Base-by-base conservation (phyloP, 2,797 vertebrate genomes). In the Manis javanica region DNA sequence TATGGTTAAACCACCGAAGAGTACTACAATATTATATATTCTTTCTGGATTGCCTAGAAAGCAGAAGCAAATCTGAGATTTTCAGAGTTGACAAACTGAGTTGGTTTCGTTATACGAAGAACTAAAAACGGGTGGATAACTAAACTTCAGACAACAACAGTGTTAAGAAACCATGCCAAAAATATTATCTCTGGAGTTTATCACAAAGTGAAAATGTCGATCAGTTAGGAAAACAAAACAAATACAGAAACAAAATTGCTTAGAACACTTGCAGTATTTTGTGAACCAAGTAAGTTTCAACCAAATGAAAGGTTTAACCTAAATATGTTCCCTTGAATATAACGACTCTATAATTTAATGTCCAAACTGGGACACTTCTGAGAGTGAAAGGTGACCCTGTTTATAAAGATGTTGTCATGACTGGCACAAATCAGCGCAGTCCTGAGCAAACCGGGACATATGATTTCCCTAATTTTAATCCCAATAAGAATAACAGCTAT, bases 131-230 rank as follows among this genome's bases (percentile, higher is more conserved):
- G 63, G 42, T 55, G 74, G 90, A 61, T 77, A 94, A 97, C 64
- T 9, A 19, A 87, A 81, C 34, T 94, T 81, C 59, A 64, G 64
- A 23, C 46, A 78, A 42, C 64, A 91, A 84, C 57, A 75, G 53
- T 72, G 64, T 92, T 66, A 71, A 93, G 0, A 19, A 39, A 16
- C 2, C 4, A n/a, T 69, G n/a, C 39, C 81, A 69, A 91, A 84
- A 92, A 39, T 81, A 3, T 71, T 61, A 29, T 31, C 53, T 61
- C 68, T 29, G 5, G 9, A 26, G 8, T 87, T 42, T 34, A 61
- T 63, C 3, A 7, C 64, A n/a, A 95, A 75, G 94, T n/a, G 84
- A 94, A 96, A 94, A 79, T 42, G 59, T 26, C 96, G 96, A 90
- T 85, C 15, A 64, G 83, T 9, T 63, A 18, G 31, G 61, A 23